Evolutionary conservation across 37 sponge, comb jelly and placozoan genomes (phyloP), one percentile per base, ranked within the genome.

Genomic region (Geodia barretti): DNA sequence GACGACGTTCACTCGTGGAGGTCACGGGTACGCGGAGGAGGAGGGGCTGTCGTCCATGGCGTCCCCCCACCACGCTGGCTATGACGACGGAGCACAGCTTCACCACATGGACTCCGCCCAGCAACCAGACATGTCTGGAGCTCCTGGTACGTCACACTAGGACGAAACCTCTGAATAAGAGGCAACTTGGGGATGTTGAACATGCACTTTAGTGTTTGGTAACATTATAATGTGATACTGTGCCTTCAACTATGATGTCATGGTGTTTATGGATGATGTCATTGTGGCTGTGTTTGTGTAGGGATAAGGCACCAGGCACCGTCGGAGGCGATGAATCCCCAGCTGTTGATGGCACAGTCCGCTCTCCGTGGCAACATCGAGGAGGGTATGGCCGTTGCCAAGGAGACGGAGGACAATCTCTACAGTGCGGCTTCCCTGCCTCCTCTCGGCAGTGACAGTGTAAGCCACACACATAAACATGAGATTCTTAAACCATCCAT

Each of bases 321-420:
- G 17, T 64, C 79, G 20, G 79, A 79, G 32, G 58, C 77, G 26
- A 17, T 76, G 78, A 87, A 74, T 58, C 84, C 89, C 21, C 89
- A 92, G 72, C 21, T 92, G 39, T 34, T 92, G 76, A 66, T 78
- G 41, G 94, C 94, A 19, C 90, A 89, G 79, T 39, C 86, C 58
- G 83, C 71, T 1, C 79, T 93, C 21, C 65, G 37, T n/a, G 77
- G 62, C 24, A 86, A 84, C 77, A 82, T 88, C 32, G 41, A 64
- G n/a, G 64, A 76, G 26, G 84, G 84, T 2, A 67, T 89, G 25
- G 68, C 62, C 59, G 42, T 69, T 35, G 64, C 74, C 3, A 60
- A 72, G 39, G 63, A 59, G 23, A 63, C 67, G 54, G 69, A 20
- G n/a, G 42, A 4, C 2, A 80, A 86, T 39, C 90, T 86, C 5